Conservation (phyloP, 2,888 invertebrate species). For the Tetragonula carbonaria region DNA sequence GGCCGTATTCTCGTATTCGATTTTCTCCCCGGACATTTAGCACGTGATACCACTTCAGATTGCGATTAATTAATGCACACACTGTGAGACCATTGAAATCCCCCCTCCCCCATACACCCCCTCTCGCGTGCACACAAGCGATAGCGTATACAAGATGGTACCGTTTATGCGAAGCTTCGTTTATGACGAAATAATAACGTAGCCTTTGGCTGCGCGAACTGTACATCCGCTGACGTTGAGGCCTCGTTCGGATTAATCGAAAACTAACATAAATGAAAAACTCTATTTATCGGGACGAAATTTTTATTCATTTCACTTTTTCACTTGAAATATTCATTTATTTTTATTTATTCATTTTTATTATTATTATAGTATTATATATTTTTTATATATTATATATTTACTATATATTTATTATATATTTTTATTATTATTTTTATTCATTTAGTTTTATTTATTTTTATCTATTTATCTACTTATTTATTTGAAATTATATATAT, state of each 20-base stretch:
- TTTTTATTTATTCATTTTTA: too few relatives aligned
- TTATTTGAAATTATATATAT: too few relatives aligned
- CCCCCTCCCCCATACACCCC: too few relatives aligned
- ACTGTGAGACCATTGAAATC: neutral
- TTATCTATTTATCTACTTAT: too few relatives aligned
- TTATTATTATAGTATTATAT: too few relatives aligned
- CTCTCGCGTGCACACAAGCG: neutral
- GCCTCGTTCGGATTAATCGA: neutral
- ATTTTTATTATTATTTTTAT: too few relatives aligned
- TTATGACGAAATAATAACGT: conserved; percentile 60
- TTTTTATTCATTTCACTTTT: too few relatives aligned
- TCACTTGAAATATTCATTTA: too few relatives aligned
- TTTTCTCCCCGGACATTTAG: neutral
- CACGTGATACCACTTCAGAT: neutral
- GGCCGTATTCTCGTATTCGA: neutral
- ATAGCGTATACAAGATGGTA: conserved; percentile 17
- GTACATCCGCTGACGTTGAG: conserved; percentile 30
- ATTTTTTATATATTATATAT: too few relatives aligned
- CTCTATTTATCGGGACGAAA: too few relatives aligned
- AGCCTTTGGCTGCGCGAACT: neutral
- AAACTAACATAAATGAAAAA: neutral
- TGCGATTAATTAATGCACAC: neutral
- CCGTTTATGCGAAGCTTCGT: conserved; percentile 30
- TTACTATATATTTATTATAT: too few relatives aligned
- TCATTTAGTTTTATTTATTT: too few relatives aligned